Conservation (phyloP, 92 coral and sea anemone species). For the Nematostella vectensis region DNA sequence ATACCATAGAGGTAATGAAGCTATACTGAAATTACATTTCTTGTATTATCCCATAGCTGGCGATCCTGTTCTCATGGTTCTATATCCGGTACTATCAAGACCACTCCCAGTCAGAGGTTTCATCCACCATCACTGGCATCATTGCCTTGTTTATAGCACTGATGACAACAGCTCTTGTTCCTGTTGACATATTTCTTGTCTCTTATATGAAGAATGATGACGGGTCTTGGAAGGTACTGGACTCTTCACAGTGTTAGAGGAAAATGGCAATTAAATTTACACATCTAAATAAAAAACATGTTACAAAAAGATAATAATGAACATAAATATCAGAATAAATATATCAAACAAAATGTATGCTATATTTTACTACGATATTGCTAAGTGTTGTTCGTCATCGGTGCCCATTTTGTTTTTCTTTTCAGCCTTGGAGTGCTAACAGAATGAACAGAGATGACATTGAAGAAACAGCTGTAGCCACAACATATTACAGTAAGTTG, state of each 20-base stretch:
- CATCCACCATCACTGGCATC: slow-evolving; percentile 84
- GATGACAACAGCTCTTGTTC: slow-evolving; percentile 85
- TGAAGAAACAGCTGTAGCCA: slow-evolving; percentile 47
- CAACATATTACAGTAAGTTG: slow-evolving; percentile 57
- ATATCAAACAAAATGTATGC: too few relatives aligned
- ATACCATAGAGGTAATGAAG: too few relatives aligned
- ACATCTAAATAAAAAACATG: too few relatives aligned
- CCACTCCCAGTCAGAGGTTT: slow-evolving; percentile 79
- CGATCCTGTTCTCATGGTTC: slow-evolving; percentile 85
- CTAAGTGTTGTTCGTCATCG: too few relatives aligned
- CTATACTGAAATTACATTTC: too few relatives aligned
- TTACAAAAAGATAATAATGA: too few relatives aligned
- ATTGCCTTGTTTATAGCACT: slow-evolving; percentile 64
- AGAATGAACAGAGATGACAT: slow-evolving; percentile 48
- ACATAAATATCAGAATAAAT: too few relatives aligned
- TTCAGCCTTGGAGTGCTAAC: slow-evolving; percentile 59
- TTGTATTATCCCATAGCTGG: slow-evolving; percentile 35
- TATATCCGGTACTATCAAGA: slow-evolving; percentile 96
- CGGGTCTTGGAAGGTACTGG: slow-evolving; percentile 96
- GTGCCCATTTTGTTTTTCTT: too few relatives aligned
- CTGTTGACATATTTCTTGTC: slow-evolving; percentile 87
- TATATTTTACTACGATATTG: too few relatives aligned
- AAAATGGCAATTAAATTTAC: not conserved
- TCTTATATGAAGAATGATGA: slow-evolving; percentile 85
- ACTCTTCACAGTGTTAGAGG: not conserved